Percentiles rank a stretch among this genome's conserved stretches.
Conservation (phyloP, 2,797 vertebrate species). For the Merluccius polli region DNA sequence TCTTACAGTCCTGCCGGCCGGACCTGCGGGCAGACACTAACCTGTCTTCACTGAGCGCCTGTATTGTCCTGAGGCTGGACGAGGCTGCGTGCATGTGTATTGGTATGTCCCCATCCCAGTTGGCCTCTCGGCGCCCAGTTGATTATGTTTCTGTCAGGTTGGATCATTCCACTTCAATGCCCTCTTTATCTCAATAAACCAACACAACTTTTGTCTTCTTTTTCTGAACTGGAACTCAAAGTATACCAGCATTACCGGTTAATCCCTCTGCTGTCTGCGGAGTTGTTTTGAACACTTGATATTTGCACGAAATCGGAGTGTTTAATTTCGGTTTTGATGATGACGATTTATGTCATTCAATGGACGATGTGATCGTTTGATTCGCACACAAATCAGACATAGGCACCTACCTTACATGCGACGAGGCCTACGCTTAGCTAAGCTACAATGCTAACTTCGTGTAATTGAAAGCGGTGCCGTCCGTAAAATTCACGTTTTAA, state of each 20-base stretch:
- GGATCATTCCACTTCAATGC: slow-evolving; percentile 38
- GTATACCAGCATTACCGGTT: background rate
- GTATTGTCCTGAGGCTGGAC: slow-evolving; percentile 54
- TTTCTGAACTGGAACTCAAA: slow-evolving; percentile 1
- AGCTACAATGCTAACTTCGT: background rate
- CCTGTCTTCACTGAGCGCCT: slow-evolving; percentile 42
- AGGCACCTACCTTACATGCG: background rate
- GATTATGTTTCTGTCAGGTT: slow-evolving; percentile 32
- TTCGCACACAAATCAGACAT: background rate
- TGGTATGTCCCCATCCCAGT: slow-evolving; percentile 41
- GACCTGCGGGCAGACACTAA: slow-evolving; percentile 33
- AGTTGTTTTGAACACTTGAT: background rate
- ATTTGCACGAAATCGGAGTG: background rate
- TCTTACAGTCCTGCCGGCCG: slow-evolving; percentile 22
- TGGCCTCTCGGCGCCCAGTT: slow-evolving; percentile 30
- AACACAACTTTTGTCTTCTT: slow-evolving; percentile 4
- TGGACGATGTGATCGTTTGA: background rate
- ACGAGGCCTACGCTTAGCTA: background rate
- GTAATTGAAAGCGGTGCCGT: background rate
- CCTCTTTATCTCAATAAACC: slow-evolving; percentile 29
- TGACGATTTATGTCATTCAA: background rate
- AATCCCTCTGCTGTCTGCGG: background rate
- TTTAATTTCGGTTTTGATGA: background rate
- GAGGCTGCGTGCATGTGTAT: slow-evolving; percentile 16
- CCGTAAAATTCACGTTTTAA: background rate